Conservation (phyloP, 2,797 vertebrate genomes). For the Cuniculus paca region DNA sequence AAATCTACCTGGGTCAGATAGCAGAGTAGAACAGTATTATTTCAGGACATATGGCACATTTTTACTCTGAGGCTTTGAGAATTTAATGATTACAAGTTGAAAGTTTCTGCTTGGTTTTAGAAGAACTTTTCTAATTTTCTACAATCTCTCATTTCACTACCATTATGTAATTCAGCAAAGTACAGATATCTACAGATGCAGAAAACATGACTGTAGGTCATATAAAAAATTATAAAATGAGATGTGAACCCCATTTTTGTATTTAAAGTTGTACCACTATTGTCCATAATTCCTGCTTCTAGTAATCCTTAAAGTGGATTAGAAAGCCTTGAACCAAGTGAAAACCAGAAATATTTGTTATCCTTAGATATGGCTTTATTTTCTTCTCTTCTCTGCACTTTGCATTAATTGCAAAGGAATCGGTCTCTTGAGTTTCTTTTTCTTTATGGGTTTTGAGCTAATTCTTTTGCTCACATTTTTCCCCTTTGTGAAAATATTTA, state of each 20-base stretch:
- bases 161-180: conserved; percentile 28
- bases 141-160: not conserved
- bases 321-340: not conserved
- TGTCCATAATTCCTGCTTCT: conserved; percentile 33
- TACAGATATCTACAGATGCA: not conserved
- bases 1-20: not conserved
- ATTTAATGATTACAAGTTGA: conserved; percentile 18
- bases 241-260: not conserved
- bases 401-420: not conserved
- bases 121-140: conserved; percentile 54
- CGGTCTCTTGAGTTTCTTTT: not conserved
- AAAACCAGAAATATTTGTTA: conserved; percentile 32
- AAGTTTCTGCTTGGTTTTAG: conserved; percentile 58
- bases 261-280: conserved; percentile 26
- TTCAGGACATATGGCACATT: not conserved
- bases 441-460: conserved; percentile 45
- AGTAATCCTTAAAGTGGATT: not conserved
- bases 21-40: not conserved
- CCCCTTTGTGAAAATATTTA: conserved; percentile 70
- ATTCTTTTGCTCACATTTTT: conserved; percentile 66
- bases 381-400: conserved; percentile 9
- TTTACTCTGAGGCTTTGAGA: conserved; percentile 57
- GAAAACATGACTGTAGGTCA: conserved; percentile 14
- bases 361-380: not conserved
- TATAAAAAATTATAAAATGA: conserved; percentile 43